These are phyloP conservation scores for Chondrilla cf. caribensis DNA, from an alignment of 37 sponge, comb jelly and placozoan genomes.

Conservation along the genomic window DNA sequence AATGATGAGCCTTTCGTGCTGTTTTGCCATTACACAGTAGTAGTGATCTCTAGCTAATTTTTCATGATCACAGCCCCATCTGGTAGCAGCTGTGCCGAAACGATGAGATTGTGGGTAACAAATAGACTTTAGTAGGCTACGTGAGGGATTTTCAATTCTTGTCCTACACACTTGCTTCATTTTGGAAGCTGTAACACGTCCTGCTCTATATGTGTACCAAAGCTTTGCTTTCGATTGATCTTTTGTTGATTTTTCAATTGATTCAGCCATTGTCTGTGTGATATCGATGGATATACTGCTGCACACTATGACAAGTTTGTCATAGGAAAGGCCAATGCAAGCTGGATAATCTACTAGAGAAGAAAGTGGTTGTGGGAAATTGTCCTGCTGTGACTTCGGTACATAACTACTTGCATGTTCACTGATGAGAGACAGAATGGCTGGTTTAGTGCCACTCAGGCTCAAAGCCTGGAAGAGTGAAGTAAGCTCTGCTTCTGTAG, in stretches of 20 bases:
- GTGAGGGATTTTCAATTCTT: conserved; percentile 11
- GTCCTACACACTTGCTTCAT: conserved; percentile 28
- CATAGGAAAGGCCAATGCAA: background rate
- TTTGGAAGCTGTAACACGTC: conserved; percentile 36
- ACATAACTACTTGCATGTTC: conserved; percentile 22
- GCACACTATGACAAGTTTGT: background rate
- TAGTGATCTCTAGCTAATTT: conserved; percentile 25
- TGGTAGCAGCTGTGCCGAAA: conserved; percentile 13
- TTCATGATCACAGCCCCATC: conserved; percentile 42
- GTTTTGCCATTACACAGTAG: no score
- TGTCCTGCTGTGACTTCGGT: background rate
- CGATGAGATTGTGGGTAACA: conserved; percentile 30
- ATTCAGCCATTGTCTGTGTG: background rate
- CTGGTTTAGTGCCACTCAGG: conserved; percentile 5
- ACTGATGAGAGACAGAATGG: conserved; percentile 30
- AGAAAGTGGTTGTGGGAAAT: conserved; percentile 22
- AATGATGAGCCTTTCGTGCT: background rate
- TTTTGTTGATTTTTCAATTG: conserved; percentile 21
- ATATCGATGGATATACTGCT: background rate
- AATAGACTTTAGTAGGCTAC: conserved; percentile 16
- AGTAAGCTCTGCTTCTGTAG: conserved; percentile 4
- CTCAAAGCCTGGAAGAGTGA: background rate
- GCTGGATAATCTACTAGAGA: conserved; percentile 15
- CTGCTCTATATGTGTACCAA: conserved; percentile 35
- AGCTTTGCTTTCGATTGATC: conserved; percentile 14